Evolutionary conservation across 1,140 invertebrate species (phyloP).

Genomic region (Pseudomyrmex cubaensis): DNA sequence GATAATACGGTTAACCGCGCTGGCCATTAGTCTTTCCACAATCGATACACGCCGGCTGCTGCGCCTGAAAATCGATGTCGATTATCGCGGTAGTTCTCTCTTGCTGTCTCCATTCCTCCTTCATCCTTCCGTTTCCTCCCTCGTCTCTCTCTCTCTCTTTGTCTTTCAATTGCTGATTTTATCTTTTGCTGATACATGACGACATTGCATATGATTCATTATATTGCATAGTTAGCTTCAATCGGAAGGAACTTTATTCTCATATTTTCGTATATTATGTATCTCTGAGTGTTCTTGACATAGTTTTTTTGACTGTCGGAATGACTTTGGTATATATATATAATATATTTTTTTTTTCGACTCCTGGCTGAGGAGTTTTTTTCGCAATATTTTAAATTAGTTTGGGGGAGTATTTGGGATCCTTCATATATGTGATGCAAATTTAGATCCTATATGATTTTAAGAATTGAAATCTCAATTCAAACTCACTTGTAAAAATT

Average conservation of each 20-base stretch:
- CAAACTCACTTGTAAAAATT: too few relatives aligned
- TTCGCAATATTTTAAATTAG: too few relatives aligned
- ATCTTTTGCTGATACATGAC: not conserved
- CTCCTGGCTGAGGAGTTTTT: too few relatives aligned
- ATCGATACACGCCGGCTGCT: slow-evolving; percentile 75
- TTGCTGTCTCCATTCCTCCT: slow-evolving; percentile 41
- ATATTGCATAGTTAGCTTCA: not conserved
- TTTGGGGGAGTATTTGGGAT: too few relatives aligned
- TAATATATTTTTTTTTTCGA: too few relatives aligned
- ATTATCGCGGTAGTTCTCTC: slow-evolving; percentile 65
- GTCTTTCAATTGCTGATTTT: not conserved
- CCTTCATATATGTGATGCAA: too few relatives aligned
- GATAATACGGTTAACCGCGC: slow-evolving; percentile 76
- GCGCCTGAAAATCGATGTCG: slow-evolving; percentile 70
- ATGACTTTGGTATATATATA: too few relatives aligned
- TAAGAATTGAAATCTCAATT: too few relatives aligned
- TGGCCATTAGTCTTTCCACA: slow-evolving; percentile 76
- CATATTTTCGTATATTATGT: not conserved
- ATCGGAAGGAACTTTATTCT: not conserved
- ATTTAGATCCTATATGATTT: too few relatives aligned
- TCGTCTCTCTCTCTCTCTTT: slow-evolving; percentile 3
- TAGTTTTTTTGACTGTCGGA: too few relatives aligned
- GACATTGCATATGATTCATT: not conserved
- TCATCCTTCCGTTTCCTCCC: slow-evolving; percentile 24
- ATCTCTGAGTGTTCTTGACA: too few relatives aligned